Evolutionary conservation across 2,888 invertebrate genomes (phyloP).

Genomic region (Amblyjoppa proteus): DNA sequence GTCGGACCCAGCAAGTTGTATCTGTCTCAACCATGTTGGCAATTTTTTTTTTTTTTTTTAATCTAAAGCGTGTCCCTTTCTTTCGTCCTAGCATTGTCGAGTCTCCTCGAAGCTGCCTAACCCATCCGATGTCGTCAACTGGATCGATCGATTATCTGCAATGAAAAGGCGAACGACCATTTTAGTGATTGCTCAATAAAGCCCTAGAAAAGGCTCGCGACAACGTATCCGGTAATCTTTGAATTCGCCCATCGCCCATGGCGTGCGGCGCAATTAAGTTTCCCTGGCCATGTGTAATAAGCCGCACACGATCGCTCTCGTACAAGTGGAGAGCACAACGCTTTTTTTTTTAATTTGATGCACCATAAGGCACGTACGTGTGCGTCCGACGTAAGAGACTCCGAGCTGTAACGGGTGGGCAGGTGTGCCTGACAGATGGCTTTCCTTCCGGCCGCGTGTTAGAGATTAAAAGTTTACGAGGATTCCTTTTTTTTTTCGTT

Average conservation of each 20-base stretch:
- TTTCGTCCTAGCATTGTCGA: slow-evolving; percentile 1
- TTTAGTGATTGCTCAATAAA: background rate
- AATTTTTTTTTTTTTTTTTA: background rate
- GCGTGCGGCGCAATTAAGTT: background rate
- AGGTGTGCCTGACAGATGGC: slow-evolving; percentile 81
- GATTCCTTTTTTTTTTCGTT: slow-evolving; percentile 69
- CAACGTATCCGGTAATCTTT: background rate
- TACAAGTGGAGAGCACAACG: slow-evolving; percentile 7
- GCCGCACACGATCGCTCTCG: slow-evolving; percentile 9
- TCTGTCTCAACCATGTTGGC: background rate
- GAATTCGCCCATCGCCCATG: background rate
- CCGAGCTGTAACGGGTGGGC: slow-evolving; percentile 65
- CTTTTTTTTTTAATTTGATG: slow-evolving; percentile 67
- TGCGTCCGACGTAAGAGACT: slow-evolving; percentile 16
- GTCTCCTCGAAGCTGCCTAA: background rate
- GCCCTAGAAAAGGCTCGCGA: background rate
- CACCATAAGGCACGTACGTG: slow-evolving; percentile 71
- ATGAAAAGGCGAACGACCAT: background rate
- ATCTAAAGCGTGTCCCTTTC: slow-evolving; percentile 7
- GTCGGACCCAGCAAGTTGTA: background rate
- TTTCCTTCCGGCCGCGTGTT: slow-evolving; percentile 75
- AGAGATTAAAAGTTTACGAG: slow-evolving; percentile 75
- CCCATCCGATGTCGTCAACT: background rate
- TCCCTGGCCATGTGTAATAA: slow-evolving; percentile 6
- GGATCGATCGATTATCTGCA: slow-evolving; percentile 16